A percentile compares a stretch with the other conserved stretches of the same genome.
These are phyloP conservation scores for Pholis gunnellus DNA, from an alignment of 2,113 vertebrate species.

Conservation along the genomic window DNA sequence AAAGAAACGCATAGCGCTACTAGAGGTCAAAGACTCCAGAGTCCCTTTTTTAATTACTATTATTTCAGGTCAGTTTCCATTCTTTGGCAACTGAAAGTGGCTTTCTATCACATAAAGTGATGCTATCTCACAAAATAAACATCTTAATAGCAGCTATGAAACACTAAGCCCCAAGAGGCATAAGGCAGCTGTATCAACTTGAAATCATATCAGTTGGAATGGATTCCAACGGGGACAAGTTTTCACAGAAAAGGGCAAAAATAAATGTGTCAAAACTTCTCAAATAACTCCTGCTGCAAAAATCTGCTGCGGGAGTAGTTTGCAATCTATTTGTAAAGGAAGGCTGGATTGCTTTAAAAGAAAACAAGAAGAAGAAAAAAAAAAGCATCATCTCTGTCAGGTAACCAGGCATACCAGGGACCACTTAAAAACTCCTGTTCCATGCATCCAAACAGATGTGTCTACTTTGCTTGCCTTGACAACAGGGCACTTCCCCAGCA, in stretches of 20 bases:
- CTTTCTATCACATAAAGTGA: background rate
- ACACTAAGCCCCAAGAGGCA: background rate
- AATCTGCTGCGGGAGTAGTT: slow-evolving; percentile 19
- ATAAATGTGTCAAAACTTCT: slow-evolving; percentile 7
- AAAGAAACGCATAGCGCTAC: background rate
- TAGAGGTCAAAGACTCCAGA: background rate
- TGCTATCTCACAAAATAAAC: background rate
- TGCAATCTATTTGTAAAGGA: slow-evolving; percentile 5
- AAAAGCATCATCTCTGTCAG: slow-evolving; percentile 20
- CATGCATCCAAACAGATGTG: slow-evolving; percentile 60
- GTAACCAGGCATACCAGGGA: slow-evolving; percentile 13
- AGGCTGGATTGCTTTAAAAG: background rate
- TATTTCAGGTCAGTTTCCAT: background rate
- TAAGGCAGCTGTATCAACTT: background rate
- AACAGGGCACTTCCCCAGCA: slow-evolving; percentile 40
- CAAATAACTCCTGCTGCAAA: slow-evolving; percentile 1
- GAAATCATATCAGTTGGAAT: background rate
- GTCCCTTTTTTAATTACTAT: slow-evolving; percentile 3
- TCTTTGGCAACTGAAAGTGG: background rate
- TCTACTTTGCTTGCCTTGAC: slow-evolving; percentile 38
- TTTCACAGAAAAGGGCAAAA: background rate
- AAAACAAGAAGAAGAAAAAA: background rate
- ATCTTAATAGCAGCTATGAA: slow-evolving; percentile 11
- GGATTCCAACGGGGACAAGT: background rate
- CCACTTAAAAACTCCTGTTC: slow-evolving; percentile 38